Evolutionary conservation across 2,797 vertebrate genomes (phyloP).

Genomic region (Tolypeutes matacus): DNA sequence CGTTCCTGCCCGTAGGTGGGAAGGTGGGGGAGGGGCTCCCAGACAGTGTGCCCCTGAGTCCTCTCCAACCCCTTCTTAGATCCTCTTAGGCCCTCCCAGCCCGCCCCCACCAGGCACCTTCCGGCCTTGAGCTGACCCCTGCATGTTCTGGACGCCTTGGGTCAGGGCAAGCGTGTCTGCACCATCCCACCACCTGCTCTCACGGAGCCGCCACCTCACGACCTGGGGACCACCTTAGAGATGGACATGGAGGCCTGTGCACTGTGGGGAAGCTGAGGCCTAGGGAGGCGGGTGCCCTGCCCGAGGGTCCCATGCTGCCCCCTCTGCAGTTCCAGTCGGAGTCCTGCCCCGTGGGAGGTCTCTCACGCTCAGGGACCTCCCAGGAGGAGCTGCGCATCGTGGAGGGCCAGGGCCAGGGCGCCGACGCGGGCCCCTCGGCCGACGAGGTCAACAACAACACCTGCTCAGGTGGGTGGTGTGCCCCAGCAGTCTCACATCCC

Average conservation of each 20-base stretch:
- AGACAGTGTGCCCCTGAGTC: accelerated
- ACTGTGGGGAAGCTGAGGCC: not conserved
- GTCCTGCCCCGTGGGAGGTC: slow-evolving; percentile 90
- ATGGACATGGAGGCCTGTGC: not conserved
- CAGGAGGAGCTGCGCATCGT: slow-evolving; percentile 97
- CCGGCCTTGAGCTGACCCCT: no score
- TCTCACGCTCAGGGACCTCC: slow-evolving; percentile 93
- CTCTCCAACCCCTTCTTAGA: no score
- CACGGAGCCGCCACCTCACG: not conserved
- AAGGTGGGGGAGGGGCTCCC: no score
- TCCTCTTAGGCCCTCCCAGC: no score
- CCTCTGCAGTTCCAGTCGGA: slow-evolving; percentile 94
- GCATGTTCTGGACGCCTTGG: not conserved
- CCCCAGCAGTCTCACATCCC: not conserved
- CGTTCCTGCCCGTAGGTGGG: not conserved
- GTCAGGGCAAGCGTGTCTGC: not conserved
- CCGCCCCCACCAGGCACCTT: no score
- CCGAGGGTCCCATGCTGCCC: not conserved
- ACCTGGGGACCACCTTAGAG: no score
- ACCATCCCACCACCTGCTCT: no score
- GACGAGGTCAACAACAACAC: slow-evolving; percentile 99
- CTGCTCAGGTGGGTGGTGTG: slow-evolving; percentile 92
- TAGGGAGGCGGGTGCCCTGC: no score
- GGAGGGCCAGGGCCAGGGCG: slow-evolving; percentile 95
- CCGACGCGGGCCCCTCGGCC: slow-evolving; percentile 92